These are phyloP conservation scores for Eumerus sabulonum DNA, from an alignment of 2,888 invertebrate species.

Conservation along the genomic window DNA sequence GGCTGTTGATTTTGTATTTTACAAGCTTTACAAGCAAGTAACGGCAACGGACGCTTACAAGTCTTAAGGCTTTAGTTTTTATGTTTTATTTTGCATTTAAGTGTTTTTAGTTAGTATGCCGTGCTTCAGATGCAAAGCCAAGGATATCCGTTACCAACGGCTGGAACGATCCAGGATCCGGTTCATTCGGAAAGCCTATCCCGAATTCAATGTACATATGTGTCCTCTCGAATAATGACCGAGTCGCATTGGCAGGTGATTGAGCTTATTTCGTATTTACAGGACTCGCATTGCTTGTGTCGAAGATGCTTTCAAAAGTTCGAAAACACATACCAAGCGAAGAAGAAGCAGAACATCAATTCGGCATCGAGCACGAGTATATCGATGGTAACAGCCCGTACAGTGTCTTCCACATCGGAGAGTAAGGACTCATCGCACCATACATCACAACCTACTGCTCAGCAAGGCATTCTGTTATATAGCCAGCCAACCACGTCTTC, in stretches of 20 bases:
- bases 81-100: too few relatives aligned
- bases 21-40: too few relatives aligned
- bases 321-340: conserved; percentile 28
- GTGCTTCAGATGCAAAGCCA: conserved; percentile 37
- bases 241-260: background rate
- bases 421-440: conserved; percentile 1
- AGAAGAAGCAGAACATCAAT: conserved; percentile 13
- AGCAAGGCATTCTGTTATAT: too few relatives aligned
- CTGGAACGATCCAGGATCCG: conserved; percentile 25
- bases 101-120: conserved; percentile 12
- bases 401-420: conserved; percentile 13
- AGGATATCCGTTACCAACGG: conserved; percentile 8
- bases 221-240: too few relatives aligned
- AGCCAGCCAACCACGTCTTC: too few relatives aligned
- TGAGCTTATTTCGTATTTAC: background rate
- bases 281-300: conserved; percentile 31
- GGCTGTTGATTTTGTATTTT: too few relatives aligned
- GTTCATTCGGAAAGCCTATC: conserved; percentile 36
- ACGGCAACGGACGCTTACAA: too few relatives aligned
- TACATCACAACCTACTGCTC: too few relatives aligned
- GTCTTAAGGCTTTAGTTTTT: too few relatives aligned
- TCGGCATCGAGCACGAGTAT: conserved; percentile 8
- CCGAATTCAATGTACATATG: conserved; percentile 24
- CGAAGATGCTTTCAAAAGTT: conserved; percentile 38
- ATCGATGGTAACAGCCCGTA: background rate